Conservation (phyloP, 2,113 vertebrate genomes). For the Cottus gobio region DNA sequence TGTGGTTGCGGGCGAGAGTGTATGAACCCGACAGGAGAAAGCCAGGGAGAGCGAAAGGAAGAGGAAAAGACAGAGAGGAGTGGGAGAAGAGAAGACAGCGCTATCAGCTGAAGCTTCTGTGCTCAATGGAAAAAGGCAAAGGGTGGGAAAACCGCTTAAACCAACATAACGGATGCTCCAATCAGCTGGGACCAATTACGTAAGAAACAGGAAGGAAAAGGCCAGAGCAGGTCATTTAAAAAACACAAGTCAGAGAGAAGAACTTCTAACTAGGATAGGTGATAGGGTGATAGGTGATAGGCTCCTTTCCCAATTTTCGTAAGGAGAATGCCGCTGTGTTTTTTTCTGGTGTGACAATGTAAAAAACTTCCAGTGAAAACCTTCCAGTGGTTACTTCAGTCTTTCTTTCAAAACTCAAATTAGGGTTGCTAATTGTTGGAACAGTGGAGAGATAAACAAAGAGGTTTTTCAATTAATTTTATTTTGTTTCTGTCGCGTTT, state of each 20-base stretch:
- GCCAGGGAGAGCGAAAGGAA: slow-evolving; percentile 3
- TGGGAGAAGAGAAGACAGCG: neutral
- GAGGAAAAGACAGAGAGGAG: slow-evolving; percentile 16
- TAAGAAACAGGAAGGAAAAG: neutral
- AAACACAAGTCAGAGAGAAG: neutral
- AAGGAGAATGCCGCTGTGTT: neutral
- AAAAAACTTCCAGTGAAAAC: neutral
- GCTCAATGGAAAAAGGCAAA: slow-evolving; percentile 10
- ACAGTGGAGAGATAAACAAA: no score
- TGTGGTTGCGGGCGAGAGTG: slow-evolving; percentile 14
- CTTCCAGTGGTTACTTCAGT: no score
- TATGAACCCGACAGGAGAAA: slow-evolving; percentile 22
- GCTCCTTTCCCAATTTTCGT: no score
- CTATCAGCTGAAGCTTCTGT: slow-evolving; percentile 31
- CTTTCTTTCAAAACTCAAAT: no score
- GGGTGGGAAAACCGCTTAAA: slow-evolving; percentile 35
- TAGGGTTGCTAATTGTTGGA: no score
- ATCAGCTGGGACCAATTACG: slow-evolving; percentile 27
- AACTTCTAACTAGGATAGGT: neutral
- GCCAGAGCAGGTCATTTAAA: neutral
- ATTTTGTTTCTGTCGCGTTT: neutral
- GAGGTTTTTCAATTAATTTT: neutral
- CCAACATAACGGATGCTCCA: slow-evolving; percentile 26
- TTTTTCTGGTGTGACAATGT: neutral
- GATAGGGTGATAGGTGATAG: neutral